Evolutionary conservation across 2,797 vertebrate genomes (phyloP), one percentile per base, ranked within the genome.

Genomic region (Paguma larvata): DNA sequence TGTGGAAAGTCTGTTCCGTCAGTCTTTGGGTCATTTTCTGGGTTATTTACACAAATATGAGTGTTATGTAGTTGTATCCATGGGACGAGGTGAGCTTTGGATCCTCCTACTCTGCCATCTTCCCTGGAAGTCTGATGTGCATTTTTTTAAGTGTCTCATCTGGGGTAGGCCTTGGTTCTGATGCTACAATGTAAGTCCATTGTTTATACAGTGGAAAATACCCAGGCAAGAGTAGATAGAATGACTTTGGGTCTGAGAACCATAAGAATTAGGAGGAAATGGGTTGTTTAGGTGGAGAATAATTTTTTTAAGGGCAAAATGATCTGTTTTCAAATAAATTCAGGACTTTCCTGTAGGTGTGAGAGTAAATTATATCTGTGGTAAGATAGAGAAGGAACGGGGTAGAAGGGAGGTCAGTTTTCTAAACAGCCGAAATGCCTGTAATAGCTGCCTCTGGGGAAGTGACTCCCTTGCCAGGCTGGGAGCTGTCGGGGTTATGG

Each of bases 291-390:
- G n/a, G 56, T 91, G 25, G 65, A 83, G 48, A 65, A 79, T 46
- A 89, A 19, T 25, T 63, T 85, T 88, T 89, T 72, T 53, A 94
- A 95, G 53, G 44, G 94, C 82, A 93, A 87, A 73, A 77, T 21
- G 16, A 90, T 86, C 63, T 75, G 19, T 92, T 95, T 97, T 94
- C 48, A 89, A 56, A 80, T 86, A 77, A 79, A 97, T 51, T 53
- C 46, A 95, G 56, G 67, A 25, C 12, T 48, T 18, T 68, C 32
- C 41, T 73, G 1, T 86, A 75, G 41, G 79, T 53, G 16, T 2
- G 19, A 93, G 46, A 83, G 48, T 46, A 38, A 91, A 63, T 83
- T 38, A 51, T 4, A 38, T 89, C 62, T 82, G 15, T 46, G 84
- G 86, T 59, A 89, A 94, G 70, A 70, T 19, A 78, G 51, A 63